Percentiles rank a stretch among this genome's conserved stretches.
These are phyloP conservation scores for Carduelis carduelis DNA, from an alignment of 2,797 vertebrate species.

Conservation along the genomic window DNA sequence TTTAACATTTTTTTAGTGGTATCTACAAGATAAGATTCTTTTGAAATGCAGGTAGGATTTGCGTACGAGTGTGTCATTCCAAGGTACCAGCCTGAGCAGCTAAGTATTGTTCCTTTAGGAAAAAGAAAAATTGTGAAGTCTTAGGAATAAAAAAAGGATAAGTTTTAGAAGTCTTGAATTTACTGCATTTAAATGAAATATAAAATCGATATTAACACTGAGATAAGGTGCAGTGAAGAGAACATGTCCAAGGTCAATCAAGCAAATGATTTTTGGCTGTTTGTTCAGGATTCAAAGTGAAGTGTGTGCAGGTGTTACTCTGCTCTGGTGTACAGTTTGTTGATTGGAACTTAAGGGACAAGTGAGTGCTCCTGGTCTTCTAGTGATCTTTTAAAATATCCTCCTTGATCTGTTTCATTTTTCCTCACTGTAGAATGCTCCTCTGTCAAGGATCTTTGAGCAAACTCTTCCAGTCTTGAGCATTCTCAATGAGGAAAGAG, in stretches of 20 bases:
- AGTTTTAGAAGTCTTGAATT: neutral
- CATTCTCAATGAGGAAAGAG: neutral
- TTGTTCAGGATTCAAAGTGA: neutral
- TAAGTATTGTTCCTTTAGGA: neutral
- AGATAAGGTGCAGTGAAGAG: neutral
- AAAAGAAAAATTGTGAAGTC: neutral
- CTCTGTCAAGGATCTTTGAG: neutral
- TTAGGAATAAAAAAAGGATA: neutral
- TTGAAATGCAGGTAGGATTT: neutral
- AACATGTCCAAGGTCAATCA: neutral
- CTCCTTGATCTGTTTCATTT: neutral
- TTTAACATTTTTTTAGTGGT: neutral
- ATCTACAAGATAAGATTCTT: neutral
- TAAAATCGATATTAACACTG: neutral
- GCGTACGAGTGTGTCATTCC: neutral
- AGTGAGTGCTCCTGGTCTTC: neutral
- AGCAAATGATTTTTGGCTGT: neutral
- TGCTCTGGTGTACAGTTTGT: neutral
- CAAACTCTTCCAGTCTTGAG: neutral
- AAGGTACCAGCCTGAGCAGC: neutral
- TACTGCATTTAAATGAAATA: neutral
- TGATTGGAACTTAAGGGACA: neutral
- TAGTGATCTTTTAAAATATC: neutral
- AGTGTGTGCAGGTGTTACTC: neutral
- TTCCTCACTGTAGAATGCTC: neutral